Percentiles rank a stretch among this genome's conserved stretches.
phyloP scores from a whole-genome alignment of 92 coral and sea anemone genomes.

The Porites rus region DNA sequence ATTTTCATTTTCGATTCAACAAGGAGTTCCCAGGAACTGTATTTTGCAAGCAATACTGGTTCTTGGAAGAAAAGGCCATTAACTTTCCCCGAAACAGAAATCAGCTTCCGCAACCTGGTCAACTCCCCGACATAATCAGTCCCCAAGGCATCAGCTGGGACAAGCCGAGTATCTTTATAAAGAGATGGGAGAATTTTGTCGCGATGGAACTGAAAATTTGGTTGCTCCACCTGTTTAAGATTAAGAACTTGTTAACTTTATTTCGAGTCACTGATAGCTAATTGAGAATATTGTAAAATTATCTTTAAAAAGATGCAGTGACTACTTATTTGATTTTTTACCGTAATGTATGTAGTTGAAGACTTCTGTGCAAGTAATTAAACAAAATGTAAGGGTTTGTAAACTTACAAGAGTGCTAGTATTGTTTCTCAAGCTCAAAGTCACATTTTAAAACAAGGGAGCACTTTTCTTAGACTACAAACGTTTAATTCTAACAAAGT shows the following conservation, averaged over 20 bases:
- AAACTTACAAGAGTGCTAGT: not conserved
- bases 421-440: not conserved
- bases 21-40: conserved; percentile 19
- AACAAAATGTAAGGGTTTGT: not conserved
- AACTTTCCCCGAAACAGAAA: conserved; percentile 39
- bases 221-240: conserved; percentile 31
- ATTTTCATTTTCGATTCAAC: too few species aligned
- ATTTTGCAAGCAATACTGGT: conserved; percentile 42
- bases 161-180: conserved; percentile 32
- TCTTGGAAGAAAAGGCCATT: conserved; percentile 28
- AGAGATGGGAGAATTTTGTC: conserved; percentile 39
- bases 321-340: not conserved
- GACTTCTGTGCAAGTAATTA: not conserved
- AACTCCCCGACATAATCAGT: conserved; percentile 19
- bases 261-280: not conserved
- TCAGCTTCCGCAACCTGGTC: conserved; percentile 34
- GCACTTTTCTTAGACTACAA: too few species aligned
- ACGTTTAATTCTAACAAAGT: too few species aligned
- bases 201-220: conserved; percentile 14
- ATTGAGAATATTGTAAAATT: not conserved
- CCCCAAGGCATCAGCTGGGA: conserved; percentile 32
- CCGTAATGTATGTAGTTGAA: not conserved
- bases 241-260: not conserved
- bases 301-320: not conserved
- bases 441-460: not conserved